Percentiles rank a stretch among this genome's conserved stretches.
These are phyloP conservation scores for Thripadectes ignobilis DNA, from an alignment of 2,797 vertebrate species.

Conservation along the genomic window DNA sequence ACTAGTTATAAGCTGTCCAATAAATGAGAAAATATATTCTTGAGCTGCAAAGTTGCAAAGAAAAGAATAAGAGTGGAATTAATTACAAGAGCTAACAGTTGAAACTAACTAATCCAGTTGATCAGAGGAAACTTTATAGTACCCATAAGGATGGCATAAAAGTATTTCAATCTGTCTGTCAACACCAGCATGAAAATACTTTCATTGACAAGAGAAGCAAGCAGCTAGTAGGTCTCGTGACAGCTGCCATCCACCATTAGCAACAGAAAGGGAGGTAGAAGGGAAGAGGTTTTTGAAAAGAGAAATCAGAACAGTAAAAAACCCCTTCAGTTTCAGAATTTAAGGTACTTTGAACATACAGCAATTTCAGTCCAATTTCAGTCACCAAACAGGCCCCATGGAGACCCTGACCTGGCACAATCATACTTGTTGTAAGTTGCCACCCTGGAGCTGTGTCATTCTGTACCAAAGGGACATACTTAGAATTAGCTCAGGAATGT, in stretches of 20 bases:
- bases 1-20: conserved; percentile 15
- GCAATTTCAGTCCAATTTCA: not conserved
- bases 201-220: not conserved
- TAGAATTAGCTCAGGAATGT: not conserved
- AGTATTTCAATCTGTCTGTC: not conserved
- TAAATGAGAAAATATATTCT: not conserved
- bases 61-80: not conserved
- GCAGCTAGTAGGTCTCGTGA: not conserved
- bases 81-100: not conserved
- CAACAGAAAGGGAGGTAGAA: not conserved
- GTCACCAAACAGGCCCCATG: not conserved
- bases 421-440: not conserved
- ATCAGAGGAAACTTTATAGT: not conserved
- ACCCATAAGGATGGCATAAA: not conserved
- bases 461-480: not conserved
- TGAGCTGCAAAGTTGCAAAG: not conserved
- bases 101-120: not conserved
- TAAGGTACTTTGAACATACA: not conserved
- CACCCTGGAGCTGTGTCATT: not conserved
- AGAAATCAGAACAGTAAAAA: not conserved
- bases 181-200: not conserved
- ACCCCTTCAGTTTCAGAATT: not conserved
- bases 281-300: not conserved
- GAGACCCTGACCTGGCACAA: not conserved
- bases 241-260: not conserved